phyloP scores from a whole-genome alignment of 2,888 invertebrate species.

The Bhutanitis thaidina region DNA sequence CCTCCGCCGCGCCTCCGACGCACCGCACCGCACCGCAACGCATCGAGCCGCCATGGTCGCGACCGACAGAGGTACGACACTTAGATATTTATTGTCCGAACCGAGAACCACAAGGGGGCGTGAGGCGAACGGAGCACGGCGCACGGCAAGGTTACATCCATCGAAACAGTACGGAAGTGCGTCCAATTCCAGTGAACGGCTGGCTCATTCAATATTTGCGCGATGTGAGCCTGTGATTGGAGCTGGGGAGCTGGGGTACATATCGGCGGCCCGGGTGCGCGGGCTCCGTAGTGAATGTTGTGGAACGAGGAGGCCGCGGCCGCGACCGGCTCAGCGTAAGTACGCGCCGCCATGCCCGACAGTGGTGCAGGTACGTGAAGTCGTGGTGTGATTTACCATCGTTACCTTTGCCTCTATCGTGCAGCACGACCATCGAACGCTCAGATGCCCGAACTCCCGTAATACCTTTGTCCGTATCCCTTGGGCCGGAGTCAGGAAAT shows the following conservation, averaged over 20 bases:
- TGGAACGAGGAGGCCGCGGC: conserved; percentile 27
- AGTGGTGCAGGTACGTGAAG: conserved; percentile 40
- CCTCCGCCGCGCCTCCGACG: conserved; percentile 45
- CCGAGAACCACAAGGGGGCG: conserved; percentile 28
- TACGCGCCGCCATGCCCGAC: conserved; percentile 33
- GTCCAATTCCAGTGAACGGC: conserved; percentile 57
- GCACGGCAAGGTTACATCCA: conserved; percentile 48
- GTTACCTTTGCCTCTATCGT: too few species aligned
- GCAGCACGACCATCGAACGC: background rate
- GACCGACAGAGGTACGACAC: conserved; percentile 49
- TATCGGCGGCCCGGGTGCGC: conserved; percentile 45
- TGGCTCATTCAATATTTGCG: conserved; percentile 50
- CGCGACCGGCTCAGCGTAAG: conserved; percentile 38
- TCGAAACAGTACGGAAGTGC: conserved; percentile 63
- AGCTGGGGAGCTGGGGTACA: conserved; percentile 46
- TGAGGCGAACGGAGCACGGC: conserved; percentile 35
- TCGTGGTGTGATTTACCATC: too few species aligned
- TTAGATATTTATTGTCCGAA: conserved; percentile 24
- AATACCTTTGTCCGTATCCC: too few species aligned
- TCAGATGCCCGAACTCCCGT: too few species aligned
- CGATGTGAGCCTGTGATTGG: conserved; percentile 49
- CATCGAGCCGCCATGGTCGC: conserved; percentile 58
- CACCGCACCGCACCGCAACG: conserved; percentile 32
- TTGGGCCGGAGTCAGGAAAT: conserved; percentile 24
- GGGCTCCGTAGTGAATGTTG: conserved; percentile 55